Evolutionary conservation across 2,888 invertebrate genomes (phyloP), one percentile per base, ranked within the genome.

Genomic region (Coenonympha glycerion): DNA sequence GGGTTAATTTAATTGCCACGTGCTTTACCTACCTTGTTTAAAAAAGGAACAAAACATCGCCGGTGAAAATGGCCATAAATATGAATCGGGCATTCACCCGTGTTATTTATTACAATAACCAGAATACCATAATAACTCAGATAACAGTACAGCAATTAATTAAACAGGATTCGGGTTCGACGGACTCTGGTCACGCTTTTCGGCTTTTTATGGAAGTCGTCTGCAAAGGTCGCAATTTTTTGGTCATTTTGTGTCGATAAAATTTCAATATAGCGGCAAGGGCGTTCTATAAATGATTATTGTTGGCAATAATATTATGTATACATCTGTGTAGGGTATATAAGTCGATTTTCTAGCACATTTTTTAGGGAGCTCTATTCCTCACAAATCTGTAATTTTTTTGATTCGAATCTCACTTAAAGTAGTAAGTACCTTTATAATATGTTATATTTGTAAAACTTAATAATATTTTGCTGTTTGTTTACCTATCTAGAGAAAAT

Each of bases 151-250:
- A 19, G 15, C 13, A 44, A 44, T 44, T 21, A 44, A 33, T 44
- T 44, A 33, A 31, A 31, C 41, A 28, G 6, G 21, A 44, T 21
- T 22, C 15, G 22, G 44, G 44, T 33, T 44, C 44, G 31, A 44
- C 44, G 31, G 44, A 31, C 44, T 31, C 13, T 8, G 21, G 39
- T 8, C 26, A 33, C n/a, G n/a, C n/a, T n/a, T n/a, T 47, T 47
- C 42, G 37, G 9, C 31, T 49, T 46, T 37, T 49, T 41, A 49
- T 37, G 11, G 31, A 18, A 9, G 19, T 30, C 28, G 16, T 19
- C 34, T 30, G n/a, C 11, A 49, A 47, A 53, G 53, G 49, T 53
- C 49, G 53, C 34, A 19, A 34, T 53, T 49, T 53, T 53, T 46
- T 21, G 44, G 21, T 1, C 33, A 11, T 19, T 36, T 41, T 47